Conservation (phyloP, 2,113 vertebrate genomes). For the Microcebus lehilahytsara region DNA sequence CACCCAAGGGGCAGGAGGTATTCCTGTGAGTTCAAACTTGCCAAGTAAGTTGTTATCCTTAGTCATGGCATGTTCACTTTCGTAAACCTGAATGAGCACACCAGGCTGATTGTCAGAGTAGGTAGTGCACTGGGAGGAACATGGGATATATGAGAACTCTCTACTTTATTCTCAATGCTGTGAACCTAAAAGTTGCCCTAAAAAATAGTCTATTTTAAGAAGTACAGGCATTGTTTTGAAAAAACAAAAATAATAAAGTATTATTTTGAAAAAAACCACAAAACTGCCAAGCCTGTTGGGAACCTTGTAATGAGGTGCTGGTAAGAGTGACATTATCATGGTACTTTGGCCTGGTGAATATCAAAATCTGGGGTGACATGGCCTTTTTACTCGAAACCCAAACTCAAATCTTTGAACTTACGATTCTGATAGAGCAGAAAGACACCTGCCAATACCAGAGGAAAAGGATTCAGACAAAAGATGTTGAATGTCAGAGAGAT, state of each 20-base stretch:
- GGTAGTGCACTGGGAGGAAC: neutral
- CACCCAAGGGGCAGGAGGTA: too few species aligned
- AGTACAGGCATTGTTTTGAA: neutral
- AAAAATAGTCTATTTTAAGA: neutral
- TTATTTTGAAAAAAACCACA: too few species aligned
- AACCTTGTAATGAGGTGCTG: neutral
- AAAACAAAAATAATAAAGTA: neutral
- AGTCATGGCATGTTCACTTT: too few species aligned
- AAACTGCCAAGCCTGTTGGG: neutral
- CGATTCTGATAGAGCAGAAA: neutral
- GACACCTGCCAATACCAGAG: neutral
- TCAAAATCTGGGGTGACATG: neutral
- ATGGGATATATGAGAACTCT: too few species aligned
- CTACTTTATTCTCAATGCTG: neutral
- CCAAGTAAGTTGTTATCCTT: too few species aligned
- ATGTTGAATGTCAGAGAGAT: neutral
- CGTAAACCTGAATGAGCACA: too few species aligned
- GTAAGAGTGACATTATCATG: neutral
- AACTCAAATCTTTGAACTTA: constrained; percentile 7
- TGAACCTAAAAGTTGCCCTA: neutral
- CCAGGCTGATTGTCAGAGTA: too few species aligned
- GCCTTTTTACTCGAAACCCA: neutral
- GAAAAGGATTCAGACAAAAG: neutral
- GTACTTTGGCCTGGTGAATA: neutral
- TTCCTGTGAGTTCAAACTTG: too few species aligned